Conservation (phyloP, 2,797 vertebrate species). For the Coreius guichenoti region DNA sequence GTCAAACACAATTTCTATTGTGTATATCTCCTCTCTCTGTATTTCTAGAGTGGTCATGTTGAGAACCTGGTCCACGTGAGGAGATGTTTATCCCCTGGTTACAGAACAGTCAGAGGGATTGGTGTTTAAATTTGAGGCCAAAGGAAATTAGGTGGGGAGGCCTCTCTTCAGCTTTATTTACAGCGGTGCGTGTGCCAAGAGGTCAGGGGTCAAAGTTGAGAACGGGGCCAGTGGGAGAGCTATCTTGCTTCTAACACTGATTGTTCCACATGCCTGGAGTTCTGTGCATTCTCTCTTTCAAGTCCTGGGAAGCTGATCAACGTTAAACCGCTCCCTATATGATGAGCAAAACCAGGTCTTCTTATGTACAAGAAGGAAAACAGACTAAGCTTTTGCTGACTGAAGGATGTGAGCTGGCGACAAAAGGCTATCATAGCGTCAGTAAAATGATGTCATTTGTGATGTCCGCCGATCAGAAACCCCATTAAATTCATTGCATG, state of each 20-base stretch:
- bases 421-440: background rate
- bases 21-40: constrained; percentile 74
- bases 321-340: background rate
- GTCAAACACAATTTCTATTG: constrained; percentile 87
- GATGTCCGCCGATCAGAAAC: background rate
- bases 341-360: constrained; percentile 23
- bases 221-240: constrained; percentile 80
- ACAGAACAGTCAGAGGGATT: constrained; percentile 71
- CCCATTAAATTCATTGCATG: background rate
- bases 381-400: background rate
- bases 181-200: constrained; percentile 79
- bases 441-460: background rate
- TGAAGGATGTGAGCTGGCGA: background rate
- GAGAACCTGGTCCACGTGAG: constrained; percentile 77
- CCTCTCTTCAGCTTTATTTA: constrained; percentile 85
- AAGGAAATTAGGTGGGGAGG: constrained; percentile 81
- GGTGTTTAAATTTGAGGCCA: constrained; percentile 75
- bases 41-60: constrained; percentile 77
- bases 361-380: constrained; percentile 1
- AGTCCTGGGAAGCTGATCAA: constrained; percentile 28
- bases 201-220: constrained; percentile 89
- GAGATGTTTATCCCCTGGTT: constrained; percentile 80
- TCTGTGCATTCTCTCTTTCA: constrained; percentile 72
- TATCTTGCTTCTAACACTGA: constrained; percentile 39
- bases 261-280: constrained; percentile 63